Percentiles rank a stretch among this genome's conserved stretches.
These are phyloP conservation scores for Schizotus pectinicornis DNA, from an alignment of 2,888 invertebrate genomes.

Conservation along the genomic window DNA sequence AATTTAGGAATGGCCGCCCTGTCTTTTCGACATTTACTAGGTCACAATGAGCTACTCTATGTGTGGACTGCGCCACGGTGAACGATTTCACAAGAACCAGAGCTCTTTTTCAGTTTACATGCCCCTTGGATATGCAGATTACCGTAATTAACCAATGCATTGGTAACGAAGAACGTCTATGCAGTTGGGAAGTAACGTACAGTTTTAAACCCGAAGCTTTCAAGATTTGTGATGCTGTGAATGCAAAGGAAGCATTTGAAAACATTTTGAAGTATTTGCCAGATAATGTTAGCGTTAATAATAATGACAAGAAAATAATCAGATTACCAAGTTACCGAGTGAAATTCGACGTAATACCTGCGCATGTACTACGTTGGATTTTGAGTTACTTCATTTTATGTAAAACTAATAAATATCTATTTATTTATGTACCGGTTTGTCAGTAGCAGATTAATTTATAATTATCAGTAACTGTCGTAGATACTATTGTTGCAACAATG, in stretches of 20 bases:
- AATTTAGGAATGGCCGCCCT: no score
- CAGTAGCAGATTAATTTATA: slow-evolving; percentile 8
- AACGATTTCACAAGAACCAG: slow-evolving; percentile 1
- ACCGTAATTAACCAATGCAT: slow-evolving; percentile 8
- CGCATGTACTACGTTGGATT: slow-evolving; percentile 5
- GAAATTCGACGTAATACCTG: slow-evolving; percentile 11
- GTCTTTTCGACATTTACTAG: no score
- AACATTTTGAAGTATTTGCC: slow-evolving; percentile 12
- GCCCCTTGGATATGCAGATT: slow-evolving; percentile 9
- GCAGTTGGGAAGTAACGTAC: slow-evolving; percentile 11
- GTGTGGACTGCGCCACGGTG: neutral
- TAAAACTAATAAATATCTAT: slow-evolving; percentile 14
- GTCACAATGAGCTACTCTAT: no score
- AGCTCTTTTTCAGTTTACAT: slow-evolving; percentile 7
- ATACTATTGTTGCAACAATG: slow-evolving; percentile 1
- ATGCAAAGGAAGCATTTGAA: slow-evolving; percentile 18
- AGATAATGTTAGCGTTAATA: slow-evolving; percentile 10
- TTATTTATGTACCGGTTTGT: slow-evolving; percentile 8
- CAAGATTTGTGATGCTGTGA: slow-evolving; percentile 15
- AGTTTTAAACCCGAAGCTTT: slow-evolving; percentile 5
- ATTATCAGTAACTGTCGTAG: neutral
- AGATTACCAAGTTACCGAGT: slow-evolving; percentile 9
- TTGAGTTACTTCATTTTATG: slow-evolving; percentile 14
- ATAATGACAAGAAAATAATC: slow-evolving; percentile 15
- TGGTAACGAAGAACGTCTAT: slow-evolving; percentile 5